These are phyloP conservation scores for Atta cephalotes DNA, from an alignment of 1,140 invertebrate genomes.

Conservation along the genomic window DNA sequence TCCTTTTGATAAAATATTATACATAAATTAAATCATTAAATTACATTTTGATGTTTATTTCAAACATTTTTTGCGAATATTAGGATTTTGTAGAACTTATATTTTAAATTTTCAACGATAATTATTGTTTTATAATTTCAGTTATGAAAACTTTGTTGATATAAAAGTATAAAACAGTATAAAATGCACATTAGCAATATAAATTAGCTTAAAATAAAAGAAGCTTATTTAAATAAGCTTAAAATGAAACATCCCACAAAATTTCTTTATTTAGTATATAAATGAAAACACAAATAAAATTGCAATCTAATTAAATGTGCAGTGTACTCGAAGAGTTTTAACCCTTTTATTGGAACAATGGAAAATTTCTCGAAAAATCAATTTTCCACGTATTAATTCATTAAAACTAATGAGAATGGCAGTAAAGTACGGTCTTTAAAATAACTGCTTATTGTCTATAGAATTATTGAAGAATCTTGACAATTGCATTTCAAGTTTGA, in stretches of 20 bases:
- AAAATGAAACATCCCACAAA: slow-evolving; percentile 15
- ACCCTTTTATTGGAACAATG: not conserved
- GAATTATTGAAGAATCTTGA: slow-evolving; percentile 19
- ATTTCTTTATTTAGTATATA: not conserved
- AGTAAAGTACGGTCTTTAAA: not conserved
- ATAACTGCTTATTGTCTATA: slow-evolving; percentile 42
- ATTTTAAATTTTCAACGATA: not conserved
- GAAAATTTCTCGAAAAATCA: slow-evolving; percentile 40
- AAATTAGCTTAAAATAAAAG: not conserved
- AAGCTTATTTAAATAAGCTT: not conserved
- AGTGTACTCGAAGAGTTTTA: not conserved
- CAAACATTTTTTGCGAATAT: not conserved
- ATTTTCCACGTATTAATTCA: slow-evolving; percentile 40
- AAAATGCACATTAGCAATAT: not conserved
- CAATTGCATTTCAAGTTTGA: slow-evolving; percentile 22
- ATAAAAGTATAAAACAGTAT: no score
- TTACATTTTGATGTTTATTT: not conserved
- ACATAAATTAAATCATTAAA: not conserved
- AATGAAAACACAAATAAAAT: slow-evolving; percentile 7
- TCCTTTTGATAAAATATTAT: not conserved
- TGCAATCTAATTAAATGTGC: slow-evolving; percentile 14
- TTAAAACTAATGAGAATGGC: slow-evolving; percentile 29
- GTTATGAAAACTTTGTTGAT: not conserved
- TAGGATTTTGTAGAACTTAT: not conserved
- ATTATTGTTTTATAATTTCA: not conserved